Evolutionary conservation across 2,888 invertebrate species (phyloP), one percentile per base, ranked within the genome.

Genomic region (Phania funesta): DNA sequence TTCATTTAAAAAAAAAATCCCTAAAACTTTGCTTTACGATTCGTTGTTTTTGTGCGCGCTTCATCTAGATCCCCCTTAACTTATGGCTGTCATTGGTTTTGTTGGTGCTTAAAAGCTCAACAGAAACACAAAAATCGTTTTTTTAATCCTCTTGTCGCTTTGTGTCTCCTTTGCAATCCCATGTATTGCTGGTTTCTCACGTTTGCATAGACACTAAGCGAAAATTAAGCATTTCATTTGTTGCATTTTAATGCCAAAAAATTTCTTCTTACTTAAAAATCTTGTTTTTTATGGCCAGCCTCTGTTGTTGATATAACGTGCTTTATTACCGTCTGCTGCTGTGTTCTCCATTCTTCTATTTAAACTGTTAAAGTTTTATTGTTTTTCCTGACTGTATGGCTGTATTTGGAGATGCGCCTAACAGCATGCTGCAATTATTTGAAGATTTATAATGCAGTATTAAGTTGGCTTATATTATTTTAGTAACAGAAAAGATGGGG

Each of bases 181-280:
- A 26, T 38, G 16, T 41, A 41, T 41, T 62, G 38, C 22, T 2
- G 24, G 6, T 56, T 64, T 62, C 80, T 68, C 80, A 80, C 80
- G 80, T 80, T 68, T 62, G 52, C 41, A 18, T 54, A 38, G 46
- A 75, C 38, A 75, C 60, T 80, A 68, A 80, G 38, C 68, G 80
- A 68, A 75, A 80, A 75, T 80, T 80, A 74, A 80, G 48, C 54
- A 62, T 74, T 67, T 73, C 13, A 52, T 35, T 73, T 67, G 44
- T 9, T 74, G 62, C 60, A 54, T 67, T 80, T 68, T 62, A 74
- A 62, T 68, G 74, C 67, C 79, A 62, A 74, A 44, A 58, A 26
- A 7, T 6, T 29, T 4, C 13, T 64, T 13, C 13, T 56, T 46
- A 52, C 8, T 62, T n/a, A 26, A 13, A 29, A 0, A 26, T 26